Percentiles rank a stretch among this genome's conserved stretches.
Conservation (phyloP, 2,888 invertebrate species). For the Andrena haemorrhoa region DNA sequence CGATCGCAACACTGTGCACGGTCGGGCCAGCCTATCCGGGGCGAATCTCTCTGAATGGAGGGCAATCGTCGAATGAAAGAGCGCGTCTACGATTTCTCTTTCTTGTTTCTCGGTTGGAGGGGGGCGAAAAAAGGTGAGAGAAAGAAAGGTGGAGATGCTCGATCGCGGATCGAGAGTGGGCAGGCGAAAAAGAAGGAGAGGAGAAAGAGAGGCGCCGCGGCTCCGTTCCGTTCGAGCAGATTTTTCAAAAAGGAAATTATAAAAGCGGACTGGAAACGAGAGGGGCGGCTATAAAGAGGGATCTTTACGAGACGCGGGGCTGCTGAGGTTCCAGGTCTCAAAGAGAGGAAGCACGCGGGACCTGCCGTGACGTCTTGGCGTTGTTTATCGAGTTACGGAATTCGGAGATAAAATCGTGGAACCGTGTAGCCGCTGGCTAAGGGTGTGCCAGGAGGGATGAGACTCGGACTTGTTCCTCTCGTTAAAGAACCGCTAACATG, state of each 20-base stretch:
- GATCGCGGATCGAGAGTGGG: constrained; percentile 27
- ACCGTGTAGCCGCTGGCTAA: constrained; percentile 30
- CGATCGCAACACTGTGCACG: constrained; percentile 59
- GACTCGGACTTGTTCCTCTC: constrained; percentile 57
- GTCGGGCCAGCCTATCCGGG: constrained; percentile 9
- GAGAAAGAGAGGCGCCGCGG: constrained; percentile 17
- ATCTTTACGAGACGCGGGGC: constrained; percentile 83
- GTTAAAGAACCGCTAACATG: constrained; percentile 60
- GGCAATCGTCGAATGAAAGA: constrained; percentile 60
- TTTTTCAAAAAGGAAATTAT: constrained; percentile 84
- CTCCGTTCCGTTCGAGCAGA: constrained; percentile 53
- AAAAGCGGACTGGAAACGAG: constrained; percentile 84
- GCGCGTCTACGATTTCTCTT: constrained; percentile 46
- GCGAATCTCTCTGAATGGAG: constrained; percentile 64
- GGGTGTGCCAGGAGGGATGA: constrained; percentile 17
- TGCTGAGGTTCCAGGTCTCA: constrained; percentile 65
- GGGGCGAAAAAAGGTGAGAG: constrained; percentile 13
- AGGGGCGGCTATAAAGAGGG: constrained; percentile 83
- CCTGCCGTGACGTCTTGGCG: constrained; percentile 74
- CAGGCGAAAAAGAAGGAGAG: constrained; percentile 14
- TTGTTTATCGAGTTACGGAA: constrained; percentile 77
- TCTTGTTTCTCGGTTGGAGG: constrained; percentile 24
- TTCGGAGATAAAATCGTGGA: constrained; percentile 74
- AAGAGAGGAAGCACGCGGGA: constrained; percentile 63
- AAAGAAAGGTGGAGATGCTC: constrained; percentile 5